Evolutionary conservation across 2,888 invertebrate genomes (phyloP), one percentile per base, ranked within the genome.

Genomic region (Melinaea menophilus): DNA sequence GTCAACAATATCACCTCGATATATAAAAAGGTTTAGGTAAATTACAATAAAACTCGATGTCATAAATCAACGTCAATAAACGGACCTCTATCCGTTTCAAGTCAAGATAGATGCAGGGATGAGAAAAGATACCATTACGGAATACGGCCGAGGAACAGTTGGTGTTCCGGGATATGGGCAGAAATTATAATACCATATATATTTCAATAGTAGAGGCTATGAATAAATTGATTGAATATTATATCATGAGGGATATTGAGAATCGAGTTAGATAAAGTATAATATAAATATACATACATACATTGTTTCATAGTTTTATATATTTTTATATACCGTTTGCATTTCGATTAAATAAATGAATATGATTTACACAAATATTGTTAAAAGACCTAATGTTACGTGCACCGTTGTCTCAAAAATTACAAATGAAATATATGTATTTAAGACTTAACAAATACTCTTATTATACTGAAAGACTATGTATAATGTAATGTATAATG

Each of bases 31-130:
- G 61, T 56, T 48, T 51, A 56, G 48, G 41, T 54, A 41, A 61
- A 63, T 63, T 63, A 63, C 61, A 45, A 64, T 61, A 55, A 61
- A 59, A 64, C 51, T 62, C 45, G 46, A 60, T 55, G 46, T 63
- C 61, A 63, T 63, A 61, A 63, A 66, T 66, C 63, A 66, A 56
- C 58, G 63, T 63, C 63, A 66, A 63, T 61, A 63, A 66, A 55
- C 58, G 56, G 54, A 59, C 62, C 60, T 58, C 56, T 58, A 61
- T 66, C 58, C 58, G 37, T 61, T 58, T 56, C 41, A 55, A 48
- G 31, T 64, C 45, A 64, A 56, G 61, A 58, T 55, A 48, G 58
- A 64, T 61, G 55, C 55, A 55, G 55, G 63, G 47, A 48, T 48
- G 60, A 51, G 58, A 58, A 51, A 58, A 58, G 62, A 56, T 62